phyloP scores from a whole-genome alignment of 2,797 vertebrate species.

The Loriculus beryllinus region DNA sequence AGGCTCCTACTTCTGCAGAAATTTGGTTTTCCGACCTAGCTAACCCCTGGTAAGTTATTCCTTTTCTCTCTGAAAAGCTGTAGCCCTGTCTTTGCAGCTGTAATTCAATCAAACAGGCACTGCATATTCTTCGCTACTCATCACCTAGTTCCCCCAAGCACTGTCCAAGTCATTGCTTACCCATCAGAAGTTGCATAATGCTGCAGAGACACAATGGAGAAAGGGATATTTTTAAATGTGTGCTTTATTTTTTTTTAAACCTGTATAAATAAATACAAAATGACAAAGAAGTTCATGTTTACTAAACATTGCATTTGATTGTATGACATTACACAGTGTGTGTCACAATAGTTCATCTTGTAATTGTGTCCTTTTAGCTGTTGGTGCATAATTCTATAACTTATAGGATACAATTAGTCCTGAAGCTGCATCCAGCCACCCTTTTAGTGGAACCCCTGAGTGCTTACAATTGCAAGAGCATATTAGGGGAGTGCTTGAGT shows the following conservation, averaged over 20 bases:
- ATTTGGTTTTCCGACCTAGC: not conserved
- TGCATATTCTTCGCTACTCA: not conserved
- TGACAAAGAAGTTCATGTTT: slow-evolving; percentile 73
- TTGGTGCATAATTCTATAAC: slow-evolving; percentile 69
- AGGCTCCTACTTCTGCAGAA: not conserved
- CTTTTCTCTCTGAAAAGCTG: not conserved
- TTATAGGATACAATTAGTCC: slow-evolving; percentile 63
- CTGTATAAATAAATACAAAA: slow-evolving; percentile 78
- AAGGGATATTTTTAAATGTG: slow-evolving; percentile 61
- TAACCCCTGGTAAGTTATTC: not conserved
- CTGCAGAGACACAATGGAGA: slow-evolving; percentile 13
- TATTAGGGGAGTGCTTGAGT: slow-evolving; percentile 59
- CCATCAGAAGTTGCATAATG: not conserved
- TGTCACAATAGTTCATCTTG: slow-evolving; percentile 70
- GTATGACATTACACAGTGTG: slow-evolving; percentile 74
- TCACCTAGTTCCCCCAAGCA: not conserved
- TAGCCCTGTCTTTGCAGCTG: not conserved
- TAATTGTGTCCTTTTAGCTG: slow-evolving; percentile 68
- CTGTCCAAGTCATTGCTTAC: not conserved
- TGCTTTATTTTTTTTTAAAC: slow-evolving; percentile 75
- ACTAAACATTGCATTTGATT: slow-evolving; percentile 74
- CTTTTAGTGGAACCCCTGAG: slow-evolving; percentile 71
- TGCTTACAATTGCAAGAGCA: slow-evolving; percentile 68
- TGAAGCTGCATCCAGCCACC: slow-evolving; percentile 67
- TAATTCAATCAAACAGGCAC: not conserved